Evolutionary conservation across 1,140 invertebrate genomes (phyloP).

Genomic region (Tetramorium alpestre): DNA sequence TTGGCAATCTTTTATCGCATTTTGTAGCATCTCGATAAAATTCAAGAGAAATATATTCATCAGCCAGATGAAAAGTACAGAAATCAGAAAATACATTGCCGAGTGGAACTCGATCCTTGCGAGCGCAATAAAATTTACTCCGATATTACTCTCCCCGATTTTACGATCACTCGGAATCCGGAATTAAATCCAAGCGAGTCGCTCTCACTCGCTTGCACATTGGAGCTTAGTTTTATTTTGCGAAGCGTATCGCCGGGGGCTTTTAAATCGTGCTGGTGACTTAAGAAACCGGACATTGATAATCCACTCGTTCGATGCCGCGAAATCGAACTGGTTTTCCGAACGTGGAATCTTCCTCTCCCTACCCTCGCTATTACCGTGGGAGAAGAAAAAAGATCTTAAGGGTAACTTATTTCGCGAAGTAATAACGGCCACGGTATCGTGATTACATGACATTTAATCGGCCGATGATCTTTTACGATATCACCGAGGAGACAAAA

Average conservation of each 20-base stretch:
- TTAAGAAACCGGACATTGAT: conserved; percentile 68
- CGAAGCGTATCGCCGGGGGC: conserved; percentile 42
- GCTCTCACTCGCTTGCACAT: neutral
- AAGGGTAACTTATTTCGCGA: conserved; percentile 50
- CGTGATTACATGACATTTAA: conserved; percentile 64
- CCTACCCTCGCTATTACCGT: neutral
- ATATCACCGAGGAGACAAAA: conserved; percentile 29
- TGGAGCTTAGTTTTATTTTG: conserved; percentile 62
- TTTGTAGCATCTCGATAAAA: neutral
- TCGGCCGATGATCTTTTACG: conserved; percentile 58
- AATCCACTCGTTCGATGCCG: conserved; percentile 61
- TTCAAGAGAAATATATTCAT: conserved; percentile 22
- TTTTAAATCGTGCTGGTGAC: conserved; percentile 67
- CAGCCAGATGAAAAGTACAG: neutral
- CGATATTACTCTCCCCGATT: conserved; percentile 61
- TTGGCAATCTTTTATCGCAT: neutral
- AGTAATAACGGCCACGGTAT: conserved; percentile 51
- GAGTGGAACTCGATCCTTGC: conserved; percentile 60
- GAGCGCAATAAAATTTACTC: conserved; percentile 69
- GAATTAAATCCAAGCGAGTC: conserved; percentile 63
- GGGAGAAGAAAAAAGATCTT: conserved; percentile 5
- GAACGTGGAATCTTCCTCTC: neutral
- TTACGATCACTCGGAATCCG: conserved; percentile 66
- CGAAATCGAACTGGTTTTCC: conserved; percentile 68
- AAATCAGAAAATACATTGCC: conserved; percentile 32